A percentile compares a stretch with the other conserved stretches of the same genome.
phyloP scores from a whole-genome alignment of 2,797 vertebrate genomes.

The Micrastur ruficollis region DNA sequence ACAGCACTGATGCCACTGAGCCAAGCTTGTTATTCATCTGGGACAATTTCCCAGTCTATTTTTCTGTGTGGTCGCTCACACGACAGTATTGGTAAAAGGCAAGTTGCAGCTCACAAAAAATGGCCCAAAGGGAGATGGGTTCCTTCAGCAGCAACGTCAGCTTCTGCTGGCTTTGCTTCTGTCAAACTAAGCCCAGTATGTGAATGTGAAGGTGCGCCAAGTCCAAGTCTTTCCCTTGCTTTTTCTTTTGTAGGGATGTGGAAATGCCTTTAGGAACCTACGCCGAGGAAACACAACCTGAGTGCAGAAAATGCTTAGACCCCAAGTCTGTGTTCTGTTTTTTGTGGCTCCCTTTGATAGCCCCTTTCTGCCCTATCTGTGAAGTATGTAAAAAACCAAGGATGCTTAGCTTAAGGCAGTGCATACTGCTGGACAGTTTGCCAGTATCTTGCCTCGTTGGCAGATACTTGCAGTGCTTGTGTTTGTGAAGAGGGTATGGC shows the following conservation, averaged over 20 bases:
- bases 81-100: neutral
- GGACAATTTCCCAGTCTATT: neutral
- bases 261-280: neutral
- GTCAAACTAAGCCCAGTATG: neutral
- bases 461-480: neutral
- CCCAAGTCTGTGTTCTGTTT: neutral
- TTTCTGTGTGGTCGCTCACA: neutral
- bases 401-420: neutral
- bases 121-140: neutral
- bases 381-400: neutral
- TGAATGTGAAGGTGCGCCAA: neutral
- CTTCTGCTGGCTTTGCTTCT: neutral
- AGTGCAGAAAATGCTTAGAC: neutral
- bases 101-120: neutral
- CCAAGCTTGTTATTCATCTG: neutral
- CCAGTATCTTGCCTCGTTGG: neutral
- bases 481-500: neutral
- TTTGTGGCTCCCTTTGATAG: neutral
- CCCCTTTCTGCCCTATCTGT: neutral
- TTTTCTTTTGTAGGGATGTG: neutral
- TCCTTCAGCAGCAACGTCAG: neutral
- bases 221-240: neutral
- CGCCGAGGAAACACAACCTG: fast-evolving
- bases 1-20: neutral
- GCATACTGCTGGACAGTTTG: neutral